A percentile compares a stretch with the other conserved stretches of the same genome.
These are phyloP conservation scores for Athrips mouffetella DNA, from an alignment of 2,888 invertebrate species.

Conservation along the genomic window DNA sequence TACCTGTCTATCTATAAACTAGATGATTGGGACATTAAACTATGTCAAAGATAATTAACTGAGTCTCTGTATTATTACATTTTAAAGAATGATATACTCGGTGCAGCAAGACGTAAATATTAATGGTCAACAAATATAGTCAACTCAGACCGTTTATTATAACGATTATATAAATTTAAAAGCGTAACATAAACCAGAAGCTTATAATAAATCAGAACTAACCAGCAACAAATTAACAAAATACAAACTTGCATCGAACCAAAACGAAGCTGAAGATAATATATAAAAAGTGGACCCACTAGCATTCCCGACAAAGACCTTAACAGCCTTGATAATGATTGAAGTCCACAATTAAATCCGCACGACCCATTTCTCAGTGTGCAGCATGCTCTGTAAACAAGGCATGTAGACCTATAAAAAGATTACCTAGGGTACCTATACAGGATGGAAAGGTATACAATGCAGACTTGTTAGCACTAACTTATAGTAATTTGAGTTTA, in stretches of 20 bases:
- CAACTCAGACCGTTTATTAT: not conserved
- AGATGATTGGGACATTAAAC: too few species aligned
- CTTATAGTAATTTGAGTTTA: too few species aligned
- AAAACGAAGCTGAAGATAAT: not conserved
- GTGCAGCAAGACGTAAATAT: too few species aligned
- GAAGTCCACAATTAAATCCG: slow-evolving; percentile 9
- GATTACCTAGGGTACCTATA: not conserved
- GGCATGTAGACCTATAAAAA: slow-evolving; percentile 13
- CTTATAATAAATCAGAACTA: too few species aligned
- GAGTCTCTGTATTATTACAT: too few species aligned
- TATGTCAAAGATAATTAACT: too few species aligned
- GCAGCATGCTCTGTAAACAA: slow-evolving; percentile 10
- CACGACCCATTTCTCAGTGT: slow-evolving; percentile 15
- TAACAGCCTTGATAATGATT: slow-evolving; percentile 6
- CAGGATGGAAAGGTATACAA: not conserved
- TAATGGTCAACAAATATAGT: not conserved
- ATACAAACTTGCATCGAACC: too few species aligned
- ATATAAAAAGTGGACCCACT: not conserved
- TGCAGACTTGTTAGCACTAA: too few species aligned
- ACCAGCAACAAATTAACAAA: too few species aligned
- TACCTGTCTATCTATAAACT: too few species aligned
- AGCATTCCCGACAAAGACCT: slow-evolving; percentile 1
- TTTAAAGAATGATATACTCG: not conserved
- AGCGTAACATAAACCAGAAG: too few species aligned
- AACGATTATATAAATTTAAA: not conserved